A percentile compares a stretch with the other conserved stretches of the same genome.
Conservation (phyloP, 2,113 vertebrate species). For the Morone chrysops region DNA sequence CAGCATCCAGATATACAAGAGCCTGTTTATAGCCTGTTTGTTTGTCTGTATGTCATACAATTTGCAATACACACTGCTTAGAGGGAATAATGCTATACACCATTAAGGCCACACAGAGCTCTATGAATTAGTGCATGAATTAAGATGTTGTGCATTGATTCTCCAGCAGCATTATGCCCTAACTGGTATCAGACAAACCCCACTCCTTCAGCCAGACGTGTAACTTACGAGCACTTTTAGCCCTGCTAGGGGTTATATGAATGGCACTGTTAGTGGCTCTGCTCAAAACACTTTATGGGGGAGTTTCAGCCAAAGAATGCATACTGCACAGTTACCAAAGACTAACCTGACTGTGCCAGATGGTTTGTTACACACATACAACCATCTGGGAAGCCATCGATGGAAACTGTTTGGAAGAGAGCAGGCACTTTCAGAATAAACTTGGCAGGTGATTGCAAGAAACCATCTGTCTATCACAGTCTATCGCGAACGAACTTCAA, state of each 20-base stretch:
- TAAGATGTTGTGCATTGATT: background rate
- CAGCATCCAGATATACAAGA: background rate
- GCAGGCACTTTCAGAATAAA: too few species aligned
- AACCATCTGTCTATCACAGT: too few species aligned
- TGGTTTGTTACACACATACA: too few species aligned
- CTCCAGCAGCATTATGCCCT: background rate
- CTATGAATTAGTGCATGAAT: background rate
- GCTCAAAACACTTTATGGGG: background rate
- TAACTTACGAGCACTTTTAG: background rate
- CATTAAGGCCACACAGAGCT: conserved; percentile 1
- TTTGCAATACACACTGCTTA: conserved; percentile 8
- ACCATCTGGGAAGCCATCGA: too few species aligned
- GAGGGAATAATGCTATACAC: conserved; percentile 15
- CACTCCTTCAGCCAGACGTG: too few species aligned
- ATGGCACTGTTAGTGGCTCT: background rate
- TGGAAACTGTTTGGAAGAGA: too few species aligned
- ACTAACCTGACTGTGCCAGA: too few species aligned
- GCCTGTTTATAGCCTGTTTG: background rate
- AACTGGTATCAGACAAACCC: too few species aligned
- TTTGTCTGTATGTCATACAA: background rate
- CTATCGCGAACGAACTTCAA: too few species aligned
- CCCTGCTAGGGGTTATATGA: background rate
- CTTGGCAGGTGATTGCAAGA: too few species aligned
- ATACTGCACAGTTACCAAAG: too few species aligned
- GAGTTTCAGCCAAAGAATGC: background rate